These are phyloP conservation scores for Oscheius sp. DNA, from an alignment of 2,888 invertebrate species.

Conservation along the genomic window DNA sequence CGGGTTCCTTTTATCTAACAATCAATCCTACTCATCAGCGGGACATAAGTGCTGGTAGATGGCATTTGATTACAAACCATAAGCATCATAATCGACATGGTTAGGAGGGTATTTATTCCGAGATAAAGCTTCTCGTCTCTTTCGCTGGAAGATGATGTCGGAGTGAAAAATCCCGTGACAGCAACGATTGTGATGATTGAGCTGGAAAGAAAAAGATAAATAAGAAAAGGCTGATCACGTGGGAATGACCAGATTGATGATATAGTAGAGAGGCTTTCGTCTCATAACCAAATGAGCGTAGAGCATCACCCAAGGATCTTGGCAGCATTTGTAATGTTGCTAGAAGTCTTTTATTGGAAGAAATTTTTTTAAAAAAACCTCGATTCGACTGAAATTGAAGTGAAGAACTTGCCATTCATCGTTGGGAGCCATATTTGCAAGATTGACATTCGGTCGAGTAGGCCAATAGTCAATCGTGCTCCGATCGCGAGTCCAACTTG, in stretches of 20 bases:
- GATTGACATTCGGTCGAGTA: slow-evolving; percentile 53
- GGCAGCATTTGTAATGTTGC: slow-evolving; percentile 64
- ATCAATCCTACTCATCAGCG: slow-evolving; percentile 71
- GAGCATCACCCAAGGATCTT: slow-evolving; percentile 68
- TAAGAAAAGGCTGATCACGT: background rate
- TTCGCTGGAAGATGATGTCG: slow-evolving; percentile 65
- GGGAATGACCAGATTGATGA: slow-evolving; percentile 61
- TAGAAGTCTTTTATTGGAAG: slow-evolving; percentile 18
- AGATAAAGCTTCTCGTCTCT: slow-evolving; percentile 66
- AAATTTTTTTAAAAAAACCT: slow-evolving; percentile 31
- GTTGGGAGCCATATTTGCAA: slow-evolving; percentile 66
- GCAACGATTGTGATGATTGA: slow-evolving; percentile 68
- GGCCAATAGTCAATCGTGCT: slow-evolving; percentile 67
- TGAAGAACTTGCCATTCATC: slow-evolving; percentile 68
- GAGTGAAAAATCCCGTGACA: slow-evolving; percentile 69
- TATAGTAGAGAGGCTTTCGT: slow-evolving; percentile 67
- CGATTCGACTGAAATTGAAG: slow-evolving; percentile 61
- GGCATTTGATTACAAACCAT: slow-evolving; percentile 73
- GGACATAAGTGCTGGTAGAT: slow-evolving; percentile 73
- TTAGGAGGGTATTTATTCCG: slow-evolving; percentile 63
- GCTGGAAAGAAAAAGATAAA: slow-evolving; percentile 61
- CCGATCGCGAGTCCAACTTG: slow-evolving; percentile 67
- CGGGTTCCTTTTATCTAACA: no score
- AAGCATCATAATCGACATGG: slow-evolving; percentile 73
- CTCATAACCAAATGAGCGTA: slow-evolving; percentile 67